These are phyloP conservation scores for Verasper variegatus DNA, from an alignment of 2,113 vertebrate species.

Conservation along the genomic window DNA sequence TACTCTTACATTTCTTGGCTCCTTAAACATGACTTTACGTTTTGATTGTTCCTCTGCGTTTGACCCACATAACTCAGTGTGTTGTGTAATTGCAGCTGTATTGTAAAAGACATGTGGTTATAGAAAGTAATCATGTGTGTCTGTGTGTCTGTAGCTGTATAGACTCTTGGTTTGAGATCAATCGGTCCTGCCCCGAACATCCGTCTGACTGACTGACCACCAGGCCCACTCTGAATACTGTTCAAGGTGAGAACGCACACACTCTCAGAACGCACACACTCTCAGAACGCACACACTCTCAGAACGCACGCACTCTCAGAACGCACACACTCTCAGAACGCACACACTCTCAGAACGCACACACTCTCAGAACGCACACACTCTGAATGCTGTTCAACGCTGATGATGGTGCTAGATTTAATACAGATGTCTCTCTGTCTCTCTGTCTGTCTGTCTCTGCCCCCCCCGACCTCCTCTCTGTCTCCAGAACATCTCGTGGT, in stretches of 20 bases:
- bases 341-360: not conserved
- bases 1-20: too few species aligned
- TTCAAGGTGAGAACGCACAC: slow-evolving; percentile 72
- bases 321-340: not conserved
- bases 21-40: too few species aligned
- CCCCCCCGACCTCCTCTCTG: slow-evolving; percentile 6
- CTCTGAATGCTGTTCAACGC: too few species aligned
- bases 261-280: not conserved
- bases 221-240: slow-evolving; percentile 57
- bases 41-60: too few species aligned
- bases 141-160: slow-evolving; percentile 88
- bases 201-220: slow-evolving; percentile 92
- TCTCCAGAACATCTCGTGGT: slow-evolving; percentile 72
- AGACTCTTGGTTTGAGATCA: slow-evolving; percentile 99
- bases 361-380: too few species aligned
- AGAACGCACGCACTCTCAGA: too few species aligned
- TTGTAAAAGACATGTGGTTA: not conserved
- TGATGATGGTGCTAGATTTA: too few species aligned
- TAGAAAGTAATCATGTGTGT: slow-evolving; percentile 5
- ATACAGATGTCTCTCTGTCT: not conserved
- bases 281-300: too few species aligned
- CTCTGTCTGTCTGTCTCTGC: slow-evolving; percentile 18
- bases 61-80: too few species aligned
- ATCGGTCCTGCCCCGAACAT: slow-evolving; percentile 98
- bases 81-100: too few species aligned